These are phyloP conservation scores for Callosobruchus maculatus DNA, from an alignment of 2,888 invertebrate genomes.

Conservation along the genomic window DNA sequence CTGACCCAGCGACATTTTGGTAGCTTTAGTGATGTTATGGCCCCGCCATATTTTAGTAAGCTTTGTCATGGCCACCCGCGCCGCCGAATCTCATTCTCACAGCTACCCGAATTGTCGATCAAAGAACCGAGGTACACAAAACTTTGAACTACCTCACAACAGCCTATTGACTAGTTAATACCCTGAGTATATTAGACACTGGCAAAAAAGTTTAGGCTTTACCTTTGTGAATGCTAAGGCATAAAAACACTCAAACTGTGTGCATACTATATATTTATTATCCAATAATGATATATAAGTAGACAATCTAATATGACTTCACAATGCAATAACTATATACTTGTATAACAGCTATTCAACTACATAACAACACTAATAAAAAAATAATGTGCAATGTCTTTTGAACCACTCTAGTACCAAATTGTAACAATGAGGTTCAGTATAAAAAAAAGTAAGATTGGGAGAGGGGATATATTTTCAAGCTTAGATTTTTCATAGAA, in stretches of 20 bases:
- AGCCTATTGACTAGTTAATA: too few relatives aligned
- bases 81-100: too few relatives aligned
- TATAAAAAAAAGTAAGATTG: neutral
- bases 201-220: too few relatives aligned
- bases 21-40: too few relatives aligned
- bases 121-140: too few relatives aligned
- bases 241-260: neutral
- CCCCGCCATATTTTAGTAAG: too few relatives aligned
- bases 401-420: neutral
- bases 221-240: too few relatives aligned
- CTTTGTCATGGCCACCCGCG: too few relatives aligned
- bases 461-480: neutral
- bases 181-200: too few relatives aligned
- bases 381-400: neutral
- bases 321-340: neutral
- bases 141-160: too few relatives aligned
- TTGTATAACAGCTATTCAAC: neutral
- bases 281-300: neutral
- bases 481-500: neutral
- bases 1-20: too few relatives aligned
- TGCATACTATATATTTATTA: neutral
- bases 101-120: too few relatives aligned
- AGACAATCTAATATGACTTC: neutral
- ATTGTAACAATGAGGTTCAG: neutral
- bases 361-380: neutral